Percentiles rank a stretch among this genome's conserved stretches.
phyloP scores from a whole-genome alignment of 2,888 invertebrate species.

The Philaethria dido region DNA sequence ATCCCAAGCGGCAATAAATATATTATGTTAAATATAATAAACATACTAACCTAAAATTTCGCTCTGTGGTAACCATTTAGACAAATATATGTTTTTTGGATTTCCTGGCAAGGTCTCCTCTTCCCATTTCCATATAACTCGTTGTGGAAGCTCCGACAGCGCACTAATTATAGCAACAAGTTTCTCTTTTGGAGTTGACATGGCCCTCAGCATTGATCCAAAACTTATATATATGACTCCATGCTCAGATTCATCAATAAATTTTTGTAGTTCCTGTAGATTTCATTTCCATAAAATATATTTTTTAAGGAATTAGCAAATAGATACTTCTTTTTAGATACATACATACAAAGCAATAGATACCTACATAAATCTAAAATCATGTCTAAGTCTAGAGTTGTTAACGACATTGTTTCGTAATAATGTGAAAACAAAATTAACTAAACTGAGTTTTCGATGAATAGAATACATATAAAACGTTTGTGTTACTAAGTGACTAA shows the following conservation, averaged over 20 bases:
- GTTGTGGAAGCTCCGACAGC: slow-evolving; percentile 85
- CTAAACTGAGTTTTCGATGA: no score
- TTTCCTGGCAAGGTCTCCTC: slow-evolving; percentile 79
- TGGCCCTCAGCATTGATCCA: slow-evolving; percentile 88
- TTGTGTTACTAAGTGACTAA: no score
- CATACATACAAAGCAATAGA: no score
- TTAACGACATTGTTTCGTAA: no score
- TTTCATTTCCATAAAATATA: background rate
- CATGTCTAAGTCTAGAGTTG: no score
- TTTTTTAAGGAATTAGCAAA: background rate
- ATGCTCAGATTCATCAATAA: slow-evolving; percentile 85
- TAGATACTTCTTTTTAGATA: no score
- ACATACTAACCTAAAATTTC: slow-evolving; percentile 82
- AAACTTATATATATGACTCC: slow-evolving; percentile 90
- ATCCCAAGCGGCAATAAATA: no score
- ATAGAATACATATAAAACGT: no score
- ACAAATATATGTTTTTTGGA: slow-evolving; percentile 82
- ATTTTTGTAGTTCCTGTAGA: slow-evolving; percentile 82
- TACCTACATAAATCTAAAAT: no score
- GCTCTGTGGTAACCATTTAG: slow-evolving; percentile 86
- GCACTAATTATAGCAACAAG: slow-evolving; percentile 84
- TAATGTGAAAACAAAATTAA: no score
- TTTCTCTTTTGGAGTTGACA: slow-evolving; percentile 84
- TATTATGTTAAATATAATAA: background rate
- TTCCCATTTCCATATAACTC: slow-evolving; percentile 91